Base-by-base conservation (phyloP, 1,140 invertebrate species). In the Drosophila gunungcola region DNA sequence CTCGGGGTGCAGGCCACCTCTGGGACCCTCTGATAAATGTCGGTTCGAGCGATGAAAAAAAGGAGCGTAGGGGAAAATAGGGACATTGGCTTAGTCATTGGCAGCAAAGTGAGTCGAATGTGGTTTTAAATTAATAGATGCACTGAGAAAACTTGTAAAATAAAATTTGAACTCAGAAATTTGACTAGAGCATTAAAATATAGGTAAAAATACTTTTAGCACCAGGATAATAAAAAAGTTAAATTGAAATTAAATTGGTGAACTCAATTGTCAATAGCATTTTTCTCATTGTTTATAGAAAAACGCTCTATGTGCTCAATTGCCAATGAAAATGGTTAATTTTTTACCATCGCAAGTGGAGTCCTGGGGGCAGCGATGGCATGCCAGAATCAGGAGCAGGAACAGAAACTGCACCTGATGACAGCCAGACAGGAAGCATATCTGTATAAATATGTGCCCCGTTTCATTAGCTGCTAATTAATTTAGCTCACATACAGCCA, bases 391-490 rank as follows among this genome's bases (percentile, higher is more conserved):
- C 27, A 27, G 7, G 11, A 16, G n/a, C 34, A 38, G 46, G 27
- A 48, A 29, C 48, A 36, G 46, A 12, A 48, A 29, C 48, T 29
- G n/a, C 41, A 21, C 34, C 46, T 55, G 38, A 48, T 75, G 73
- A 51, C 61, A 78, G 46, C n/a, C 38, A 57, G 43, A 57, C 53
- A 52, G 55, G 56, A 55, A 57, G 67, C 16, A 12, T n/a, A 21
- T 48, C 56, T 68, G 67, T 73, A 79, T 79, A 83, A 79, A 79
- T 86, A 79, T 79, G 83, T 88, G 75, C 72, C 49, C 42, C 79
- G 60, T 79, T 88, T 88, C 80, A 86, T 86, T 86, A 88, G 83
- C 75, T 82, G 55, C 56, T 88, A 82, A 86, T 83, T 83, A 83
- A 88, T 86, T 88, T 72, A 79, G 75, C 60, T 29, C 41, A 10